Evolutionary conservation across 2,888 invertebrate genomes (phyloP), one percentile per base, ranked within the genome.

Genomic region (Punctoribates punctum): DNA sequence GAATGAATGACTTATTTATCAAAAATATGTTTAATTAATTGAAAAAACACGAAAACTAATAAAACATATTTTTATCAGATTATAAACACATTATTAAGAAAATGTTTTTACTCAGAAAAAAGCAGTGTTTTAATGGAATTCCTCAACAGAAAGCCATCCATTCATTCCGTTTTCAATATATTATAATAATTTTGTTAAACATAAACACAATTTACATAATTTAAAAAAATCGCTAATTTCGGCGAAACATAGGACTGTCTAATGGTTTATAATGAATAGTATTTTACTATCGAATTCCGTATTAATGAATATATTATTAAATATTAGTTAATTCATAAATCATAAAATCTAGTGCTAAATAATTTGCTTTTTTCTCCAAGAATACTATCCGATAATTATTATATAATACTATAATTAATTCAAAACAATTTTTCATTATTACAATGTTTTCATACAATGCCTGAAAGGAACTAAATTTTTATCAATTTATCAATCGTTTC

Each of bases 321-420:
- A 42, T 70, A 70, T 70, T 70, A 42, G 70, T 70, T 42, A 23
- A 70, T 70, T 70, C 70, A 70, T 70, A 70, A 70, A 70, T 70
- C 70, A 70, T 20, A 42, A 42, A 23, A 23, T 6, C 27, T 42
- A 9, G n/a, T 42, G 70, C 34, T 17, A 38, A 42, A 34, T 34
- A 29, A 15, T 34, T 34, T 34, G n/a, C n/a, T n/a, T n/a, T 15
- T 60, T 23, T 6, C n/a, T 17, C n/a, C 13, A 25, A 60, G 15
- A 34, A 17, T 17, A 62, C 27, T 51, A 51, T 51, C 25, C 6
- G 17, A 62, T 62, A n/a, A 62, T 62, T 62, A 62, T 29, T 62
- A 62, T 34, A 62, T 34, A 34, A 34, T 34, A 34, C 8, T 17
- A 62, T 62, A 62, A 62, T 62, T 62, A 62, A 62, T 62, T 51